Evolutionary conservation across 2,797 vertebrate species (phyloP), one percentile per base, ranked within the genome.

Genomic region (Platalea minor): DNA sequence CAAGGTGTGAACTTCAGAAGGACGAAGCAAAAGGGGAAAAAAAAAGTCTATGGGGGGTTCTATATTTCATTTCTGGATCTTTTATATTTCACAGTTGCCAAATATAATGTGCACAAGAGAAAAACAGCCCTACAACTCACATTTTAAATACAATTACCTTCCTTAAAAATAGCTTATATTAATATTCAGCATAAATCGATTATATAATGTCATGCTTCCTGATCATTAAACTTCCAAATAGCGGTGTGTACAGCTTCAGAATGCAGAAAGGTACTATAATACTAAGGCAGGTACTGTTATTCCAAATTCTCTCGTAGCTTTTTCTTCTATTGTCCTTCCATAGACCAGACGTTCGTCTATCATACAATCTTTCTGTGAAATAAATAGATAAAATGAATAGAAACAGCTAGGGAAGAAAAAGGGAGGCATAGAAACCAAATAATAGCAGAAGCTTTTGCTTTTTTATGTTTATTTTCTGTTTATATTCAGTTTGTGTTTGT

Each of bases 21-120:
- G 68, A 41, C 0, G 6, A 79, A 95, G 39, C 16, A 60, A 69
- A 56, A 25, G 0, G 2, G 5, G 5, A 3, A 14, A 43, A 9
- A 23, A 35, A 15, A 26, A 5, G 18, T n/a, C 50, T 15, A 31
- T 13, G 7, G 26, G 13, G 3, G 3, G 51, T 80, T 91, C 56
- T 70, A 0, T n/a, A 20, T 77, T 81, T 59, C 7, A 56, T 78
- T 72, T 94, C 25, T 86, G 41, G 5, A 33, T n/a, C 7, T 8
- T 84, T 89, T 35, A 0, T 87, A 41, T 83, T 67, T 92, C 23
- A 67, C 2, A 26, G 15, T 29, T 73, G 11, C 18, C 29, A 51
- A 46, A 39, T 54, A 41, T 41, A 87, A 65, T 25, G 11, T 59
- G 46, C 29, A 35, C 69, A 79, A 69, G 46, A 45, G 35, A 75